Percentiles rank a stretch among this genome's conserved stretches.
These are phyloP conservation scores for Drosophila kuntzei DNA, from an alignment of 2,888 invertebrate species.

Conservation along the genomic window DNA sequence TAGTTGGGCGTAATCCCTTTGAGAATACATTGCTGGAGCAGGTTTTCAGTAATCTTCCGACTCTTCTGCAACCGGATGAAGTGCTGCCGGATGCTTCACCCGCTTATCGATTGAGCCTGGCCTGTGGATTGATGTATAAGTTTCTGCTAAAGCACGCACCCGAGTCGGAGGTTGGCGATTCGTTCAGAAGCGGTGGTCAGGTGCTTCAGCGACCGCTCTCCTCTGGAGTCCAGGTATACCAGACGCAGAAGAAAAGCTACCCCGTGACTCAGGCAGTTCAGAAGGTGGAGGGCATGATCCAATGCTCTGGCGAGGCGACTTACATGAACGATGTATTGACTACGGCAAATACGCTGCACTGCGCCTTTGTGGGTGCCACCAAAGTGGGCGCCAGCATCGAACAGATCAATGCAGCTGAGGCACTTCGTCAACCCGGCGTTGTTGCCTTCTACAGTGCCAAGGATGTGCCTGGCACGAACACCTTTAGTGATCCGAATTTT, in stretches of 20 bases:
- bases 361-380: slow-evolving; percentile 87
- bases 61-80: slow-evolving; percentile 89
- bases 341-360: slow-evolving; percentile 87
- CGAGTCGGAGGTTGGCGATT: slow-evolving; percentile 75
- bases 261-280: slow-evolving; percentile 91
- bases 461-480: slow-evolving; percentile 87
- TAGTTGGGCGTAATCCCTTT: slow-evolving; percentile 86
- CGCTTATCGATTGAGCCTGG: slow-evolving; percentile 89
- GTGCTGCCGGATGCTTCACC: slow-evolving; percentile 90
- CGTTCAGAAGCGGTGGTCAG: slow-evolving; percentile 81
- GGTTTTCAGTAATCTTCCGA: slow-evolving; percentile 86
- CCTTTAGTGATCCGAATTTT: slow-evolving; percentile 86
- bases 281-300: slow-evolving; percentile 90
- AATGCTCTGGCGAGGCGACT: slow-evolving; percentile 91
- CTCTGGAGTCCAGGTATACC: slow-evolving; percentile 89
- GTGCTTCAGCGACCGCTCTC: slow-evolving; percentile 88
- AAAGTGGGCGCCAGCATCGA: slow-evolving; percentile 87
- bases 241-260: slow-evolving; percentile 89
- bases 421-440: slow-evolving; percentile 88
- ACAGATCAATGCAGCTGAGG: slow-evolving; percentile 86
- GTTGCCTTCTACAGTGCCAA: slow-evolving; percentile 87
- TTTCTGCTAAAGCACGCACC: slow-evolving; percentile 88
- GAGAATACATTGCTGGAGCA: slow-evolving; percentile 80
- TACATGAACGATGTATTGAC: slow-evolving; percentile 91
- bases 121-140: slow-evolving; percentile 92